Evolutionary conservation across 1,140 invertebrate species (phyloP), one percentile per base, ranked within the genome.

Genomic region (Argopecten irradians): DNA sequence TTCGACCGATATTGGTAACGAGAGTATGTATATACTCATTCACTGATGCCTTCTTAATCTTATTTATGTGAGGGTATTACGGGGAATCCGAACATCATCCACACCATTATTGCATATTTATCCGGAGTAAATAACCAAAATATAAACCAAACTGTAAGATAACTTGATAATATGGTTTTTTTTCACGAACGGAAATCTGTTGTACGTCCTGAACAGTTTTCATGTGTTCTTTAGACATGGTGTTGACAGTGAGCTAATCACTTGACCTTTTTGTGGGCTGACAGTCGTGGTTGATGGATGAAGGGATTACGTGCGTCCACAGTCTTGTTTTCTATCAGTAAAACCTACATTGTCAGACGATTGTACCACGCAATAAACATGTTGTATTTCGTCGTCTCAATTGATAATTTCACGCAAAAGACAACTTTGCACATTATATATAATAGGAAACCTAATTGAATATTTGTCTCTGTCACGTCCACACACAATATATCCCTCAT

Each of bases 401-500:
- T 71, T n/a, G 22, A n/a, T 71, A 71, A 71, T 71, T 71, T 11
- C 55, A 71, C 7, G 55, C n/a, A 28, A 71, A 71, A 71, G 55
- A 28, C n/a, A 71, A 71, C 55, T 28, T 8, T n/a, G 16, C 16
- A 14, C 14, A 71, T 71, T 71, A 71, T 71, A 71, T 71, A 28
- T 71, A 71, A 71, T 71, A 71, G 55, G 28, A 71, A 71, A 71
- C 2, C 55, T 71, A 71, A 71, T 71, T 71, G 55, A 71, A 71
- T n/a, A 22, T 7, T 71, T 71, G 22, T 71, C 55, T 71, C 5
- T 71, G 55, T 28, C 22, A 39, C 5, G 36, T 13, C 55, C 22
- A 55, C 43, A 11, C 55, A 71, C 55, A n/a, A 71, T 71, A 28
- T 28, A 71, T 71, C 16, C n/a, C n/a, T 71, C 55, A 71, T 71